Conservation (phyloP, 2,797 vertebrate genomes). For the Mallotus villosus region DNA sequence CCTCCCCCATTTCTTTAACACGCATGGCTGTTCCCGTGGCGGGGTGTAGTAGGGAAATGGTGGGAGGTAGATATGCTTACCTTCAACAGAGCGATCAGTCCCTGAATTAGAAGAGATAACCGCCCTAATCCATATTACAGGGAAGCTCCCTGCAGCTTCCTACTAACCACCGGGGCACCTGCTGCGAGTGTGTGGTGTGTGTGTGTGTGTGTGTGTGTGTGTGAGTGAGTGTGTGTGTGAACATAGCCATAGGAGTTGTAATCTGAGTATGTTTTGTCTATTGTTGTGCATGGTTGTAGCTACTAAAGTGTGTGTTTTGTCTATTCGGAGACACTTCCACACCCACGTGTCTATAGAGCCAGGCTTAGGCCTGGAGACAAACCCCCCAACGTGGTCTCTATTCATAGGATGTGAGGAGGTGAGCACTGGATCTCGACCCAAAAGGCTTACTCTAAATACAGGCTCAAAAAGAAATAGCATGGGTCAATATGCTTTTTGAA, state of each 20-base stretch:
- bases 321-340: conserved; percentile 2
- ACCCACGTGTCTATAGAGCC: background rate
- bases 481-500: no score
- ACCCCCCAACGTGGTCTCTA: background rate
- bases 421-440: background rate
- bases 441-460: background rate
- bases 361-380: background rate
- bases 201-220: background rate
- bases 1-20: conserved; percentile 4
- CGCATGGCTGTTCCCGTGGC: conserved; percentile 3
- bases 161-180: background rate
- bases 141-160: conserved; percentile 5
- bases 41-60: background rate
- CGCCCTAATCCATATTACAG: conserved; percentile 22
- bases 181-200: background rate
- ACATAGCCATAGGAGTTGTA: background rate
- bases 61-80: background rate
- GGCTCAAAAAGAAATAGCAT: background rate
- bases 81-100: conserved; percentile 13
- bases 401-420: conserved; percentile 1
- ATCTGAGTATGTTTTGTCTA: no score
- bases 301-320: no score
- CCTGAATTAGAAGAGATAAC: conserved; percentile 12
- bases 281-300: no score
- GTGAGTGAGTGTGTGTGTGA: background rate